phyloP scores from a whole-genome alignment of 2,888 invertebrate species.

The Eristalis pertinax region DNA sequence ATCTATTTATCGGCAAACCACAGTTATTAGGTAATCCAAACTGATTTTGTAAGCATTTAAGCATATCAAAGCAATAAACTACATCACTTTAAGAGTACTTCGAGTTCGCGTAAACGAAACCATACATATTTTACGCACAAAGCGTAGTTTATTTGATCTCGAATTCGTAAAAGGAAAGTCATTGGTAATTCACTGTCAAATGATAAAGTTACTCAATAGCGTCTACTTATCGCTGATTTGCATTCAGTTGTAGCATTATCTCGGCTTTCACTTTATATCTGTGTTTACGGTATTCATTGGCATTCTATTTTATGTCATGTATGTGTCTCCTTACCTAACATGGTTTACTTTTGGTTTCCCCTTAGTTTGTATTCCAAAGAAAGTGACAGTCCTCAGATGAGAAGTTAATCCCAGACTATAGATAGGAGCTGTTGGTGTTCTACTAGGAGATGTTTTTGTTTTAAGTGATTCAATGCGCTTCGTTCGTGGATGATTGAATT shows the following conservation, averaged over 20 bases:
- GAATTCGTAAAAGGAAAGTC: not conserved
- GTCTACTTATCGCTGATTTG: constrained; percentile 1
- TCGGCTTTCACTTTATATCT: not conserved
- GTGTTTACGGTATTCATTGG: not conserved
- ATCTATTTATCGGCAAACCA: not conserved
- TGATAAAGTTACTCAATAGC: not conserved
- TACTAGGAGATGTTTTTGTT: no score
- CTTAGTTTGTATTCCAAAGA: not conserved
- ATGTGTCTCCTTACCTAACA: not conserved
- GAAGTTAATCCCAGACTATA: not conserved
- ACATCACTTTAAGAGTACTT: not conserved
- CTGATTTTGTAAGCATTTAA: not conserved
- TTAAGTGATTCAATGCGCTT: no score
- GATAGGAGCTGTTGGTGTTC: not conserved
- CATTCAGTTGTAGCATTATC: not conserved
- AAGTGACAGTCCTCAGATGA: not conserved
- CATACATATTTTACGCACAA: not conserved
- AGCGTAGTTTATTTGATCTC: not conserved
- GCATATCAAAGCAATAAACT: not conserved
- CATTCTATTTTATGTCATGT: not conserved
- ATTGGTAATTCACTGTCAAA: not conserved
- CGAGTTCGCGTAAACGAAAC: not conserved
- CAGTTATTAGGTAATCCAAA: not conserved
- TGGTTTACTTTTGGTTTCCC: not conserved
- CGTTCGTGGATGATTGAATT: no score